These are phyloP conservation scores for Danionella dracula DNA, from an alignment of 2,797 vertebrate species.

Conservation along the genomic window DNA sequence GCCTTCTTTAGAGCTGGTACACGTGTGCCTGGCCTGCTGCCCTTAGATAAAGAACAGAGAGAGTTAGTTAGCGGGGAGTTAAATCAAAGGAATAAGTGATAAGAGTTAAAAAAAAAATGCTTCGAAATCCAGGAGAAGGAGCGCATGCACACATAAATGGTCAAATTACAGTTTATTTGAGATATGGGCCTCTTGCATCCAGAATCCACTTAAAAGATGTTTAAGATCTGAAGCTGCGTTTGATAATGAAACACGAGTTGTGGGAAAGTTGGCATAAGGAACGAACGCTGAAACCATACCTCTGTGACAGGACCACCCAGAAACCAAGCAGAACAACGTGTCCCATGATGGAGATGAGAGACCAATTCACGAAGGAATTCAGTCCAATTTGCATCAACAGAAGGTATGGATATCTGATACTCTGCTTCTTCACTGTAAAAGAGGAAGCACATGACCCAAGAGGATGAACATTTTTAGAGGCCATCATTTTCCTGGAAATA, in stretches of 20 bases:
- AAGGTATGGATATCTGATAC: not conserved
- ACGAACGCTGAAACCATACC: not conserved
- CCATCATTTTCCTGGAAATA: not conserved
- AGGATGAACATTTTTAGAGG: not conserved
- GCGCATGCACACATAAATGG: not conserved
- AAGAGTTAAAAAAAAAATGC: not conserved
- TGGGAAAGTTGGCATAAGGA: constrained; percentile 1
- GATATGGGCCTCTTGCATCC: not conserved
- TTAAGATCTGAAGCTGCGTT: not conserved
- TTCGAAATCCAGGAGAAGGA: not conserved
- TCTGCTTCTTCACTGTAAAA: not conserved
- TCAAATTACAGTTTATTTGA: not conserved
- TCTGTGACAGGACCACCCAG: not conserved
- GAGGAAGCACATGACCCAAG: not conserved
- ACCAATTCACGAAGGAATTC: constrained; percentile 2
- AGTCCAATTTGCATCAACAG: not conserved
- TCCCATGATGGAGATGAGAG: not conserved
- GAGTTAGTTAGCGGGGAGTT: not conserved
- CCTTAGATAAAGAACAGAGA: constrained; percentile 40
- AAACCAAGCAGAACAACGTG: not conserved
- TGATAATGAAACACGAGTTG: constrained; percentile 2
- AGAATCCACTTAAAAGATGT: not conserved
- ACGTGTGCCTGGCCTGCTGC: constrained; percentile 40
- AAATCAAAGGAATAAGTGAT: not conserved
- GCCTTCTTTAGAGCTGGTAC: constrained; percentile 36